Percentiles rank a stretch among this genome's conserved stretches.
These are phyloP conservation scores for Cuculus canorus DNA, from an alignment of 2,797 vertebrate species.

Conservation along the genomic window DNA sequence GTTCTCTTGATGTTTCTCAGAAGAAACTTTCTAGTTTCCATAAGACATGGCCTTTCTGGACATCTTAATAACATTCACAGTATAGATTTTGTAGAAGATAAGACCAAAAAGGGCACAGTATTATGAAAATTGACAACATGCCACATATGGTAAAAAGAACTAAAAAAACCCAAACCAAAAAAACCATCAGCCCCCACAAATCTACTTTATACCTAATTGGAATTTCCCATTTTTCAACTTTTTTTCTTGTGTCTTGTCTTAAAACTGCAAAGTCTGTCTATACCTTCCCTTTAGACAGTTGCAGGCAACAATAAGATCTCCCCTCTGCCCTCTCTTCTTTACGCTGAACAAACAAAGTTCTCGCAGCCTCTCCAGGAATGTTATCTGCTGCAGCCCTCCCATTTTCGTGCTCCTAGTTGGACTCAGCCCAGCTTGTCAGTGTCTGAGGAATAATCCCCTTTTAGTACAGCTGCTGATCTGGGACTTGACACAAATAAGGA, in stretches of 20 bases:
- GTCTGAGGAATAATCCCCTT: background rate
- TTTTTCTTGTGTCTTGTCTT: background rate
- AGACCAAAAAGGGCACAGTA: background rate
- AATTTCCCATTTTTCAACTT: background rate
- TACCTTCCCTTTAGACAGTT: background rate
- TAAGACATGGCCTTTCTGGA: background rate
- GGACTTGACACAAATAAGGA: background rate
- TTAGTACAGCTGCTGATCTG: background rate
- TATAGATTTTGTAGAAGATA: background rate
- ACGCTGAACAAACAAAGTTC: background rate
- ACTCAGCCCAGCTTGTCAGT: background rate
- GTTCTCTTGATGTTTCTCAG: background rate
- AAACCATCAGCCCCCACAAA: background rate
- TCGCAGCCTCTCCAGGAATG: background rate
- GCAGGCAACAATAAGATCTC: background rate
- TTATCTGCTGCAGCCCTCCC: background rate
- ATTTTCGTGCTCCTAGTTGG: background rate
- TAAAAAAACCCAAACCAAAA: too few relatives aligned
- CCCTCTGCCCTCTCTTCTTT: background rate
- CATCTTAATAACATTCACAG: fast-evolving
- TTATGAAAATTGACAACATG: background rate
- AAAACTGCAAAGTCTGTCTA: background rate
- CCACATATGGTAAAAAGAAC: background rate
- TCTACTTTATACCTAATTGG: background rate
- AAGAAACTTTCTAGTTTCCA: background rate